Percentiles rank a stretch among this genome's conserved stretches.
phyloP scores from a whole-genome alignment of 2,888 invertebrate genomes.

The Ephialtes manifestator region DNA sequence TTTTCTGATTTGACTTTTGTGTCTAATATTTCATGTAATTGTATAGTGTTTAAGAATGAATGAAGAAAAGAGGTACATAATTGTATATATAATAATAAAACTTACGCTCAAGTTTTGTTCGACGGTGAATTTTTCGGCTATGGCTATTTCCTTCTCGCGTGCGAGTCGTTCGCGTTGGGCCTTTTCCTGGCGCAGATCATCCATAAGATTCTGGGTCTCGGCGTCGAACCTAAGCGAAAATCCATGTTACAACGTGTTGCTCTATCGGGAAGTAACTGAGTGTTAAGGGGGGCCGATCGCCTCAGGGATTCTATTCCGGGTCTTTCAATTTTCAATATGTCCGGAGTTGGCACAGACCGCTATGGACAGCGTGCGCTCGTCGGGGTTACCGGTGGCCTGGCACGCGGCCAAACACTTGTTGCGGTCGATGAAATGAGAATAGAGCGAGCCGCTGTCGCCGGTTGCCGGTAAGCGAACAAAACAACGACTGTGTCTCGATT shows the following conservation, averaged over 20 bases:
- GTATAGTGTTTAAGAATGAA: not conserved
- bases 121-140: conserved; percentile 94
- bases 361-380: conserved; percentile 45
- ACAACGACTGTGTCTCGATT: conserved; percentile 42
- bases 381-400: conserved; percentile 73
- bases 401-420: conserved; percentile 83
- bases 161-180: conserved; percentile 92
- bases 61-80: not conserved
- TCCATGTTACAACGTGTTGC: conserved; percentile 14
- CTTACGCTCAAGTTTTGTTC: conserved; percentile 95
- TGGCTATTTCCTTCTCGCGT: conserved; percentile 94
- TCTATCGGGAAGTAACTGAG: conserved; percentile 23
- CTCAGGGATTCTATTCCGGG: conserved; percentile 65
- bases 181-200: conserved; percentile 94
- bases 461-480: conserved; percentile 62
- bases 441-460: conserved; percentile 73
- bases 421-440: conserved; percentile 81
- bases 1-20: not conserved
- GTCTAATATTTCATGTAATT: not conserved
- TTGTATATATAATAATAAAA: conserved; percentile 63
- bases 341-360: conserved; percentile 58
- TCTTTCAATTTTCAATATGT: conserved; percentile 68
- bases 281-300: conserved; percentile 35
- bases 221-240: conserved; percentile 90
- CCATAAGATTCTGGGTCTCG: conserved; percentile 93